A percentile compares a stretch with the other conserved stretches of the same genome.
Evolutionary conservation across 2,113 vertebrate genomes (phyloP).

Genomic region (Eira barbara): DNA sequence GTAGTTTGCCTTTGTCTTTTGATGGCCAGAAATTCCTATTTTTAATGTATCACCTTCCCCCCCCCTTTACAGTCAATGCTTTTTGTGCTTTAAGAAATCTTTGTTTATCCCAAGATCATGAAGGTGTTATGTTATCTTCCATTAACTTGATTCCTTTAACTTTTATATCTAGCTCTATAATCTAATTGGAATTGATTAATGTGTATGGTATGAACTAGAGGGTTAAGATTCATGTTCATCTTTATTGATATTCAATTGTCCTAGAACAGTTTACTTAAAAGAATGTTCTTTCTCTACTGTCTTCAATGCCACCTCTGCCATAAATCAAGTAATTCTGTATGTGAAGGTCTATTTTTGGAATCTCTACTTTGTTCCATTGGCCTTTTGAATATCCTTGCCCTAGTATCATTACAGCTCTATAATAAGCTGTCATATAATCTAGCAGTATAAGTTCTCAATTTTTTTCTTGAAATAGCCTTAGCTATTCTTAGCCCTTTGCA

Average conservation of each 20-base stretch:
- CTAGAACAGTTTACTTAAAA: neutral
- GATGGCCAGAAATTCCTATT: neutral
- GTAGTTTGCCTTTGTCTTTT: neutral
- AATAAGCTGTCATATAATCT: neutral
- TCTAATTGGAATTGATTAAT: neutral
- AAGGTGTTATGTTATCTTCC: neutral
- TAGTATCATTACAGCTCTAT: neutral
- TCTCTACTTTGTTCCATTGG: neutral
- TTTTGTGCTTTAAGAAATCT: constrained; percentile 5
- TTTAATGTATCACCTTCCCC: neutral
- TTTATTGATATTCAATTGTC: neutral
- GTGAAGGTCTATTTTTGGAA: neutral
- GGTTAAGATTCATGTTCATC: neutral
- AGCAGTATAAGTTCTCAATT: neutral
- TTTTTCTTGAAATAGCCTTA: neutral
- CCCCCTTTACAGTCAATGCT: neutral
- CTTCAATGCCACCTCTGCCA: neutral
- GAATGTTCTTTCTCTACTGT: neutral
- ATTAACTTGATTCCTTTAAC: neutral
- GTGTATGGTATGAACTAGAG: neutral
- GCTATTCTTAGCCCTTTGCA: neutral
- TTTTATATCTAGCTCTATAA: neutral
- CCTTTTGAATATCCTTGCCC: neutral
- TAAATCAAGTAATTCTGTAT: neutral
- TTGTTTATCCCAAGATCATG: neutral